These are phyloP conservation scores for Antitype chi DNA, from an alignment of 2,888 invertebrate species.

Conservation along the genomic window DNA sequence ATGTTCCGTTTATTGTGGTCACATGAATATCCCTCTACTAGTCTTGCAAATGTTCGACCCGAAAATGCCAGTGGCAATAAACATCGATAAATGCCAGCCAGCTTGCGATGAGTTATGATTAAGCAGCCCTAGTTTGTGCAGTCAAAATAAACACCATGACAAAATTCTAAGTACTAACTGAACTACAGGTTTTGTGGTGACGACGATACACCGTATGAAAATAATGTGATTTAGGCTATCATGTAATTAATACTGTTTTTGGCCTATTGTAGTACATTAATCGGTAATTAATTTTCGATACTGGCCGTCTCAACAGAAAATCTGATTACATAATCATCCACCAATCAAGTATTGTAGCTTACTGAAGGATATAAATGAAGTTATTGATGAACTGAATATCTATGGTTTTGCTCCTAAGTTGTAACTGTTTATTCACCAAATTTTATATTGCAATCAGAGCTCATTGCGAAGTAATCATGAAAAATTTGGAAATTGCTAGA, in stretches of 20 bases:
- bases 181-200: conserved; percentile 2
- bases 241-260: neutral
- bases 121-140: conserved; percentile 5
- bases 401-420: conserved; percentile 3
- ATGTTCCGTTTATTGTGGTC: conserved; percentile 13
- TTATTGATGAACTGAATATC: neutral
- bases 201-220: neutral
- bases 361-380: conserved; percentile 2
- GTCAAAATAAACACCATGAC: conserved; percentile 17
- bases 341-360: conserved; percentile 11
- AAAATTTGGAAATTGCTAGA: neutral
- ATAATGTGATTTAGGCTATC: neutral
- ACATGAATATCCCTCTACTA: neutral
- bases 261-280: conserved; percentile 2
- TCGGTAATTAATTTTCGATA: conserved; percentile 10
- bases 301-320: neutral
- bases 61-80: conserved; percentile 3
- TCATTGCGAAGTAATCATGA: neutral
- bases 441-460: conserved; percentile 14
- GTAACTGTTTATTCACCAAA: conserved; percentile 19
- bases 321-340: conserved; percentile 2
- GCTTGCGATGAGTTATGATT: conserved; percentile 3
- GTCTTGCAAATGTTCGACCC: neutral
- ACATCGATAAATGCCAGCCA: conserved; percentile 1
- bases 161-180: conserved; percentile 5